Conservation (phyloP, 2,888 invertebrate genomes). For the Creontiades dilutus region DNA sequence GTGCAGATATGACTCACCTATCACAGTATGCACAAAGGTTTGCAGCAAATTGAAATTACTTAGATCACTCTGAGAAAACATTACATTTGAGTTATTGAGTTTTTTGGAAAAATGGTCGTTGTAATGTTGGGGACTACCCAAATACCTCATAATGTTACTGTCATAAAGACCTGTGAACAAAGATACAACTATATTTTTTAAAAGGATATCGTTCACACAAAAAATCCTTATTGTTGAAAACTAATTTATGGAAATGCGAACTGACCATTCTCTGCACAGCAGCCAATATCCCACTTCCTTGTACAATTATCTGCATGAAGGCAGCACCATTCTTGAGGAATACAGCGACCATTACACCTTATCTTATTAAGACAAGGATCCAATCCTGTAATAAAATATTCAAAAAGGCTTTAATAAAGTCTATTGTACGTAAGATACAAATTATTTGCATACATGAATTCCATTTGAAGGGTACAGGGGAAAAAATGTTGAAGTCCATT, state of each 20-base stretch:
- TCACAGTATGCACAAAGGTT: neutral
- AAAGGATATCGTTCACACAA: neutral
- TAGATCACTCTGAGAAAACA: neutral
- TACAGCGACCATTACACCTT: conserved; percentile 21
- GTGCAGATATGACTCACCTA: neutral
- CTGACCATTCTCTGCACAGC: conserved; percentile 8
- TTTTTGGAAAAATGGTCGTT: neutral
- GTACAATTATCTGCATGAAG: conserved; percentile 3
- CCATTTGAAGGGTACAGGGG: no score
- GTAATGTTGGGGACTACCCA: conserved; percentile 43
- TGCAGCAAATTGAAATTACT: neutral
- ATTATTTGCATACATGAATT: no score
- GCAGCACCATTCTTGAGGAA: conserved; percentile 50
- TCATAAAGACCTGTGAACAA: neutral
- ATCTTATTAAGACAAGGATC: conserved; percentile 31
- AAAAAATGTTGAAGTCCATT: no score
- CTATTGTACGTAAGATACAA: no score
- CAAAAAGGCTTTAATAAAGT: no score
- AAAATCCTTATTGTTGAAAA: neutral
- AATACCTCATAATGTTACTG: neutral
- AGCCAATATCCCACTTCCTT: conserved; percentile 29
- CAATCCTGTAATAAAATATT: neutral
- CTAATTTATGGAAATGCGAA: neutral
- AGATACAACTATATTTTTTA: neutral
- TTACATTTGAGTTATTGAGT: neutral